phyloP scores from a whole-genome alignment of 2,888 invertebrate genomes.

The Drosophila austrosaltans region DNA sequence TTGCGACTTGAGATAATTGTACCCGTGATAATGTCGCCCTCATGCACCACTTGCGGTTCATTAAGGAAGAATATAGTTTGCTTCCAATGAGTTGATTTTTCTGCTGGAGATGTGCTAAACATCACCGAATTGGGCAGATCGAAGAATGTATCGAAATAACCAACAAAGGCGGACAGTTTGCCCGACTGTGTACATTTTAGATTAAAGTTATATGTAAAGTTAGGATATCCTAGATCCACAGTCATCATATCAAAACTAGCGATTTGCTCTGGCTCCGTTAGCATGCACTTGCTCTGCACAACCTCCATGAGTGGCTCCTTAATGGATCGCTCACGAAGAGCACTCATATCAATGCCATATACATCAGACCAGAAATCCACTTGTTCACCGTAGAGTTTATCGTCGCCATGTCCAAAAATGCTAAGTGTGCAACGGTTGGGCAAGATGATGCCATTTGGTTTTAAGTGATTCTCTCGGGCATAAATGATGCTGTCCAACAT shows the following conservation, averaged over 20 bases:
- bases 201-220: constrained; percentile 89
- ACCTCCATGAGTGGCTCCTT: constrained; percentile 90
- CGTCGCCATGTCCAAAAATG: constrained; percentile 91
- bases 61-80: constrained; percentile 92
- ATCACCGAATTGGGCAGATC: constrained; percentile 86
- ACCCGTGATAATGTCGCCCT: constrained; percentile 87
- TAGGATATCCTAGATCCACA: constrained; percentile 89
- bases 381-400: constrained; percentile 88
- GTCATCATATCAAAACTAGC: constrained; percentile 90
- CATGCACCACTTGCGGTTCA: constrained; percentile 88
- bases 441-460: constrained; percentile 89
- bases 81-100: constrained; percentile 91
- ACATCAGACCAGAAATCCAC: constrained; percentile 96
- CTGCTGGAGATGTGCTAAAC: constrained; percentile 88
- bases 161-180: constrained; percentile 91
- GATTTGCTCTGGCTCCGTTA: constrained; percentile 87
- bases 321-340: constrained; percentile 93
- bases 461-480: constrained; percentile 92
- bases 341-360: constrained; percentile 96
- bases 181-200: constrained; percentile 87
- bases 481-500: constrained; percentile 97
- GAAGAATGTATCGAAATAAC: constrained; percentile 96
- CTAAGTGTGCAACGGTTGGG: constrained; percentile 94
- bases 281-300: constrained; percentile 86
- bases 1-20: constrained; percentile 90